Evolutionary conservation across 2,888 invertebrate genomes (phyloP), one percentile per base, ranked within the genome.

Genomic region (Dryomyza anilis): DNA sequence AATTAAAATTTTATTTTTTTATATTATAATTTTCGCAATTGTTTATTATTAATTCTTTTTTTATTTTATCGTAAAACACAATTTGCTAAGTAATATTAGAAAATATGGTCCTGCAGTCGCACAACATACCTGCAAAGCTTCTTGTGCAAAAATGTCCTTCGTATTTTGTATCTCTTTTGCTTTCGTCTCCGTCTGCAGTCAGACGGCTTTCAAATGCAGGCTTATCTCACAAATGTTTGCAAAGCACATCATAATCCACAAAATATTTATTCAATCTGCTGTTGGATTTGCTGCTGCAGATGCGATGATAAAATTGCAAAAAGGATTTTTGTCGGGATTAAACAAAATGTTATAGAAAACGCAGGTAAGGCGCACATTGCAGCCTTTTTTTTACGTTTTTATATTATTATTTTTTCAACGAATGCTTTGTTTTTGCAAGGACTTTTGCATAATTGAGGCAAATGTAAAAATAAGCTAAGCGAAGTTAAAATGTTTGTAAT

Each of bases 291-390:
- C n/a, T n/a, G n/a, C 16, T 43, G 8, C 10, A 36, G 56, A 33
- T 56, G 21, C 36, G 25, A n/a, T n/a, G n/a, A 25, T 55, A 7
- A 56, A 56, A 43, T n/a, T 23, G 56, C 14, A 16, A 36, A 56
- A 56, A 14, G 56, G 33, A 56, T 8, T 43, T 56, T 56, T 27
- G 23, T 12, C 25, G 25, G 19, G 56, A 39, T 56, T 56, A 56
- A 56, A 56, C 29, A 25, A 3, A 36, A 36, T n/a, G n/a, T n/a
- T n/a, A n/a, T n/a, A n/a, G n/a, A n/a, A n/a, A n/a, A n/a, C n/a
- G n/a, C n/a, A n/a, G n/a, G n/a, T n/a, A n/a, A n/a, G n/a, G n/a
- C n/a, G n/a, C n/a, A n/a, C n/a, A n/a, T n/a, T n/a, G n/a, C n/a
- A n/a, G n/a, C n/a, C n/a, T n/a, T n/a, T n/a, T n/a, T n/a, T n/a